Base-by-base conservation (phyloP, 2,888 invertebrate species). In the Pammene aurita region DNA sequence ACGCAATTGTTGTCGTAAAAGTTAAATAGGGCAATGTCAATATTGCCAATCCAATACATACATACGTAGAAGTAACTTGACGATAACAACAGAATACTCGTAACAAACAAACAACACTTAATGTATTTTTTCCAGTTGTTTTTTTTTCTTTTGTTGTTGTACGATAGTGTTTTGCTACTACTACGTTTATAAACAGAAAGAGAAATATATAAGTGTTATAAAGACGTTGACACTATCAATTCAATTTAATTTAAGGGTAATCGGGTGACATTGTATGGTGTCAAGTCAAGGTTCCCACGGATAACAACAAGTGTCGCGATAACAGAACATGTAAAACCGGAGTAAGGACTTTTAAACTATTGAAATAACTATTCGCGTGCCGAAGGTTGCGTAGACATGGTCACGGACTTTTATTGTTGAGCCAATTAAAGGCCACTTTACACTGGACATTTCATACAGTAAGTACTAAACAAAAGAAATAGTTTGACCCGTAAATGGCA, bases 241-340 rank as follows among this genome's bases (percentile, higher is more conserved):
- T 55, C 54, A 55, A 68, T 64, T 58, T 54, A 68, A 64, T 54
- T 35, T 69, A 65, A 69, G 69, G 69, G 35, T 41, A 52, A 46
- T 58, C 52, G 50, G 64, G 46, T 58, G 69, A 69, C 69, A 64
- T 69, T 69, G 69, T 54, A 46, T 16, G 54, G 48, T 41, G 69
- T 69, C 60, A 48, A 46, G 14, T 18, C 64, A 65, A 69, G 64
- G 69, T 65, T 55, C 46, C 18, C 38, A 42, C 64, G 44, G 55
- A 60, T 41, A 62, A 41, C 62, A 62, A 62, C 62, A 62, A 62
- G 62, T 62, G 50, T 1, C n/a, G 13, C n/a, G 41, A 34, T 58
- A 34, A 34, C 58, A 58, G 7, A 56, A 41, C 56, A 9, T 26
- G 13, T 26, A 7, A 2, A 44, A 44, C 13, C 6, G n/a, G 44